Conservation (phyloP, 2,888 invertebrate genomes). For the Acrobasis consociella region DNA sequence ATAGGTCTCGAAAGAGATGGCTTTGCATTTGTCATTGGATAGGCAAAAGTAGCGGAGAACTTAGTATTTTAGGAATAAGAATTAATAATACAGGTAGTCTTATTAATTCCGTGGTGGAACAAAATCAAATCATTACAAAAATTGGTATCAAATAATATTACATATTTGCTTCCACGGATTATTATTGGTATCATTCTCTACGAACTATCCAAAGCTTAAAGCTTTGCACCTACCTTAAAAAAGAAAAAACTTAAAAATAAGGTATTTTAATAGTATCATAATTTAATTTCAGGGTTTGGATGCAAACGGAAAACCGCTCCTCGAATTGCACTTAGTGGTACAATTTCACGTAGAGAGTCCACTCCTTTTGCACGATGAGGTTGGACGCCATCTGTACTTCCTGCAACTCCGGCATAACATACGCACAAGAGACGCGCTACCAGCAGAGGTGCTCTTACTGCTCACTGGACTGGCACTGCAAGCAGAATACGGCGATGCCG, state of each 20-base stretch:
- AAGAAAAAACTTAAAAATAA: no score
- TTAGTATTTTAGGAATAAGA: no score
- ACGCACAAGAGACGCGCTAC: conserved; percentile 84
- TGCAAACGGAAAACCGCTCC: conserved; percentile 93
- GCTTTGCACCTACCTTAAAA: no score
- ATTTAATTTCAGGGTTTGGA: conserved; percentile 88
- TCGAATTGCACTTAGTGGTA: conserved; percentile 94
- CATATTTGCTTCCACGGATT: no score
- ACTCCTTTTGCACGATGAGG: conserved; percentile 93
- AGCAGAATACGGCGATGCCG: conserved; percentile 94
- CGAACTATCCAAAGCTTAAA: no score
- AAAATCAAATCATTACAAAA: no score
- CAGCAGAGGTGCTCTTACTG: conserved; percentile 87
- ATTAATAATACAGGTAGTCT: no score
- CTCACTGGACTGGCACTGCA: conserved; percentile 95
- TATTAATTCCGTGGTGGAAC: no score
- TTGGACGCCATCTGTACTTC: conserved; percentile 96
- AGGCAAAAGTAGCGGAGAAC: no score
- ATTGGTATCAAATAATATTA: no score
- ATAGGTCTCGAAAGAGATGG: conserved; percentile 7
- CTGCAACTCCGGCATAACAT: conserved; percentile 96
- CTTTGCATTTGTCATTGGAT: no score
- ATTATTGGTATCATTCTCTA: no score
- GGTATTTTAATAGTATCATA: conserved; percentile 1
- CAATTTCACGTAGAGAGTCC: conserved; percentile 97